These are phyloP conservation scores for Drosophila melanogaster DNA, from an alignment of 1,140 invertebrate species.

Conservation along the genomic window DNA sequence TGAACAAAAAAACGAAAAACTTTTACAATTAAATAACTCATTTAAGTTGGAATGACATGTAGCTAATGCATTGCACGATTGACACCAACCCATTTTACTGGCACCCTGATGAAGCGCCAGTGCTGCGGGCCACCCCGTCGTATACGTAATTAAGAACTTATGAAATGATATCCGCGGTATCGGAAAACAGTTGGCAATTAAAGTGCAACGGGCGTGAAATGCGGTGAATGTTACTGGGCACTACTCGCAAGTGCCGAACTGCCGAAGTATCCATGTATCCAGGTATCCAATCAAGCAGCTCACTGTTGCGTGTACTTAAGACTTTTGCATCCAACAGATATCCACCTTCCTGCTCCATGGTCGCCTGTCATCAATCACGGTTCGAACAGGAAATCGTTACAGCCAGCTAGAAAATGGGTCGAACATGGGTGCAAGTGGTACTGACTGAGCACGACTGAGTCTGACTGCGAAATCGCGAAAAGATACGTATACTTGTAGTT, in stretches of 20 bases:
- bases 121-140: neutral
- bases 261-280: neutral
- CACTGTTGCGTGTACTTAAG: conserved; percentile 25
- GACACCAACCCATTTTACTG: no score
- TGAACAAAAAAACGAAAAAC: no score
- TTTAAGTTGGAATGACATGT: no score
- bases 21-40: no score
- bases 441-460: no score
- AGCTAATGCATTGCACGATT: no score
- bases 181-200: conserved; percentile 6
- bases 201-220: conserved; percentile 7
- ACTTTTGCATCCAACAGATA: conserved; percentile 4
- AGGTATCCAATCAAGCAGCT: conserved; percentile 21
- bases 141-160: conserved; percentile 14
- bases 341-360: neutral
- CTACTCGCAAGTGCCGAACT: no score
- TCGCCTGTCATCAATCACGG: conserved; percentile 33
- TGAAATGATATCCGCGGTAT: neutral
- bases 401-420: neutral
- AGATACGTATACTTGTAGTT: conserved; percentile 9
- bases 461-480: neutral
- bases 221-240: neutral
- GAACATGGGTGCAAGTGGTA: neutral
- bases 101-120: no score
- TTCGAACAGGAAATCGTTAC: conserved; percentile 40